Conservation (phyloP, 2,113 vertebrate species). For the Lanius collurio region DNA sequence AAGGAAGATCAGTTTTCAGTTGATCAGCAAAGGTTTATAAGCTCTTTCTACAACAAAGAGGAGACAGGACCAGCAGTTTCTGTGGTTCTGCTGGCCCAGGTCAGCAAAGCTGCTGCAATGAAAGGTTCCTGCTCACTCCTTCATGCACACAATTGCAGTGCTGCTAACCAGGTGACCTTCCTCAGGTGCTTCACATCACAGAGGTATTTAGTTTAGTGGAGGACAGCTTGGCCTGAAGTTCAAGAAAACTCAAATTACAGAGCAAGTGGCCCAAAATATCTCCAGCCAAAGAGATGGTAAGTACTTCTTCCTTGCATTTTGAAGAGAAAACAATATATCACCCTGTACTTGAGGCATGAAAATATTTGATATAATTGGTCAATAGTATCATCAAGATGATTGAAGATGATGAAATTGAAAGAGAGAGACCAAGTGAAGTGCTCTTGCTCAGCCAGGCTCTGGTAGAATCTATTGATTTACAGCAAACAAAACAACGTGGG, state of each 20-base stretch:
- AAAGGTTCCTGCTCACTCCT: neutral
- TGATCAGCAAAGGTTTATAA: neutral
- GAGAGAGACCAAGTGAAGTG: neutral
- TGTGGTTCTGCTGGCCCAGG: neutral
- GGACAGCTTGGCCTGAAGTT: neutral
- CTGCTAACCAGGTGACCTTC: neutral
- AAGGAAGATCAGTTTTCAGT: neutral
- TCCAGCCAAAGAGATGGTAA: neutral
- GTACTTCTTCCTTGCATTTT: neutral
- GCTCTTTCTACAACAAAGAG: neutral
- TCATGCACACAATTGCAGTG: accelerated
- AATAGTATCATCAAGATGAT: neutral
- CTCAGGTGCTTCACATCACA: neutral
- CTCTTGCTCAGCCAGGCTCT: neutral
- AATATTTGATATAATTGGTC: neutral
- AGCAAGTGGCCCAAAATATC: neutral
- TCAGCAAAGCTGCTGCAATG: neutral
- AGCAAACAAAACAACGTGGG: neutral
- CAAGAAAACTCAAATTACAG: neutral
- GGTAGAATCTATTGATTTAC: constrained; percentile 4
- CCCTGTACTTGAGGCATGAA: neutral
- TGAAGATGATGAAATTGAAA: constrained; percentile 1
- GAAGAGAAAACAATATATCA: accelerated
- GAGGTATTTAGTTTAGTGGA: neutral
- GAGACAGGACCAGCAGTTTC: neutral